Percentiles rank a stretch among this genome's conserved stretches.
Conservation (phyloP, 1,140 invertebrate species). For the Drosophila simulans region DNA sequence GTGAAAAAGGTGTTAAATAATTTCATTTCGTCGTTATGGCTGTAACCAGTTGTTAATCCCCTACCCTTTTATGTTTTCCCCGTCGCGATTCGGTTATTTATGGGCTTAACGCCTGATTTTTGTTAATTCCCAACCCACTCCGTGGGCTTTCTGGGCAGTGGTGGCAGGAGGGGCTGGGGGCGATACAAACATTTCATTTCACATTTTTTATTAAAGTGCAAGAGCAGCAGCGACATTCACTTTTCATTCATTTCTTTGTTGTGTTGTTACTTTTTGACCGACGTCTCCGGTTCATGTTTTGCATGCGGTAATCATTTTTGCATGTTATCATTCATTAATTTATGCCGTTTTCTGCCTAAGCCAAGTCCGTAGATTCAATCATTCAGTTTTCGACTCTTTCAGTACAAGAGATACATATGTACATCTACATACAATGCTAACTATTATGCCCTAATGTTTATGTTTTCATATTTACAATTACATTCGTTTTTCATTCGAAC, state of each 20-base stretch:
- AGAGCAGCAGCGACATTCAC: constrained; percentile 52
- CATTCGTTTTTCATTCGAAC: neutral
- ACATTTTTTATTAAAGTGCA: constrained; percentile 46
- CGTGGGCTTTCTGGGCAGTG: constrained; percentile 2
- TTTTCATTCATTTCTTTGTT: constrained; percentile 39
- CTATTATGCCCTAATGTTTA: neutral
- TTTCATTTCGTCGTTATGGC: constrained; percentile 49
- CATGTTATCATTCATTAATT: constrained; percentile 34
- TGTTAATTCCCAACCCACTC: constrained; percentile 40
- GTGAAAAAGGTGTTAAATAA: constrained; percentile 66
- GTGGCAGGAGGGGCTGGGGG: neutral
- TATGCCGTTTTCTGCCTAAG: constrained; percentile 5
- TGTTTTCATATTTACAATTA: neutral
- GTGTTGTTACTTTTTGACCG: constrained; percentile 11
- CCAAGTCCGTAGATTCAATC: neutral
- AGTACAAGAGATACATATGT: neutral
- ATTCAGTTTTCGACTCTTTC: neutral
- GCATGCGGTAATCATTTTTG: constrained; percentile 42
- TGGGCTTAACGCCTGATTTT: constrained; percentile 37
- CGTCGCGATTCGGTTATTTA: constrained; percentile 40
- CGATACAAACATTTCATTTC: constrained; percentile 46
- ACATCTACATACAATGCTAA: too few relatives aligned
- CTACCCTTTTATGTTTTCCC: constrained; percentile 20
- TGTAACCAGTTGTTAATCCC: constrained; percentile 22
- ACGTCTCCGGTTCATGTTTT: constrained; percentile 29